These are phyloP conservation scores for Ligdia adustata DNA, from an alignment of 2,888 invertebrate species.

Conservation along the genomic window DNA sequence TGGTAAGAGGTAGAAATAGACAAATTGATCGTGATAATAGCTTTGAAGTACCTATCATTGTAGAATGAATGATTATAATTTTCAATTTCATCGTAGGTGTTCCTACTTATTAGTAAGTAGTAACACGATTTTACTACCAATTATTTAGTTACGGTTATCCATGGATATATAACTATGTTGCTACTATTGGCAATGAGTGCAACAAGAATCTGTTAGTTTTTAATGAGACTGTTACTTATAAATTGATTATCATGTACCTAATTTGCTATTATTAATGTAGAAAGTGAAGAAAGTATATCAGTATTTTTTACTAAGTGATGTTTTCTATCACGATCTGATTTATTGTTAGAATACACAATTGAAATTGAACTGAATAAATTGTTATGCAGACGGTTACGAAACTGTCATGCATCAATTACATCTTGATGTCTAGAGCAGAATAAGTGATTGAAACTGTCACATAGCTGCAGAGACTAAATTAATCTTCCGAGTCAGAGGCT, in stretches of 20 bases:
- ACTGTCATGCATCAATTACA: constrained; percentile 1
- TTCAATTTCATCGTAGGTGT: no score
- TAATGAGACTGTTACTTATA: no score
- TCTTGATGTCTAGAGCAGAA: constrained; percentile 16
- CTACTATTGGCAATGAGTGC: no score
- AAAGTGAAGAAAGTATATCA: constrained; percentile 15
- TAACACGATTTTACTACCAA: no score
- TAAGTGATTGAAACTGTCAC: constrained; percentile 22
- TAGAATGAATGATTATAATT: no score
- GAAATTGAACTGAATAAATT: constrained; percentile 11
- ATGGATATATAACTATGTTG: no score
- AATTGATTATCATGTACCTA: no score
- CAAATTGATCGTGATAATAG: no score
- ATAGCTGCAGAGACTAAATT: constrained; percentile 23
- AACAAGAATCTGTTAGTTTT: no score
- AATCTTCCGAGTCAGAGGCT: constrained; percentile 17
- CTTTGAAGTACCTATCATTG: no score
- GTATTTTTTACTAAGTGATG: constrained; percentile 4
- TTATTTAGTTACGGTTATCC: no score
- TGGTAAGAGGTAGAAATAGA: background rate
- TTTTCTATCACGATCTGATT: constrained; percentile 9
- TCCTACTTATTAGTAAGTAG: no score
- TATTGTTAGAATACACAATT: background rate
- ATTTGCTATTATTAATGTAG: background rate
- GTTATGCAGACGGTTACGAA: constrained; percentile 3